phyloP scores from a whole-genome alignment of 2,113 vertebrate species.

The Hemichromis elongatus region DNA sequence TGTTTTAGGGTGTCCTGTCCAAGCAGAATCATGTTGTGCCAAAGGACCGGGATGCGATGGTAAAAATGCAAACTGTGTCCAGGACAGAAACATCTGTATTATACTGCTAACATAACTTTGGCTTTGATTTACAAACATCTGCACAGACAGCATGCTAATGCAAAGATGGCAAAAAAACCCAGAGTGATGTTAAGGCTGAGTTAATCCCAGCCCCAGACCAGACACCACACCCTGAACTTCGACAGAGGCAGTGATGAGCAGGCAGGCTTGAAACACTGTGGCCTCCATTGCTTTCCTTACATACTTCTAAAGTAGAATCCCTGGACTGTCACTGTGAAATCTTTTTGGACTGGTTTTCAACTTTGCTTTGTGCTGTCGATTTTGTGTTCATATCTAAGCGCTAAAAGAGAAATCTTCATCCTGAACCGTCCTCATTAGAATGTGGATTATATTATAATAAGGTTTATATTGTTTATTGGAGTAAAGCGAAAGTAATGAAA shows the following conservation, averaged over 20 bases:
- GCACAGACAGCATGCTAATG: background rate
- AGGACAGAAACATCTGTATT: background rate
- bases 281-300: background rate
- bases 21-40: background rate
- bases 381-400: background rate
- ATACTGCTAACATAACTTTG: background rate
- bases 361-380: background rate
- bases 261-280: background rate
- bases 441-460: background rate
- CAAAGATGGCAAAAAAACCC: background rate
- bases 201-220: background rate
- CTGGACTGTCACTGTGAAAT: background rate
- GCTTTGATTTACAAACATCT: background rate
- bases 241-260: background rate
- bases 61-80: background rate
- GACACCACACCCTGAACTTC: background rate
- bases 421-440: background rate
- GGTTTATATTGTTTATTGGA: background rate
- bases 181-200: background rate
- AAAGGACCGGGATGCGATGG: background rate
- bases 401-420: background rate
- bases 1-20: background rate
- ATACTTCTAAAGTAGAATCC: background rate
- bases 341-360: background rate
- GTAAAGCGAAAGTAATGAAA: background rate